Conservation (phyloP, 1,140 invertebrate species). For the Zaprionus tsacasi region DNA sequence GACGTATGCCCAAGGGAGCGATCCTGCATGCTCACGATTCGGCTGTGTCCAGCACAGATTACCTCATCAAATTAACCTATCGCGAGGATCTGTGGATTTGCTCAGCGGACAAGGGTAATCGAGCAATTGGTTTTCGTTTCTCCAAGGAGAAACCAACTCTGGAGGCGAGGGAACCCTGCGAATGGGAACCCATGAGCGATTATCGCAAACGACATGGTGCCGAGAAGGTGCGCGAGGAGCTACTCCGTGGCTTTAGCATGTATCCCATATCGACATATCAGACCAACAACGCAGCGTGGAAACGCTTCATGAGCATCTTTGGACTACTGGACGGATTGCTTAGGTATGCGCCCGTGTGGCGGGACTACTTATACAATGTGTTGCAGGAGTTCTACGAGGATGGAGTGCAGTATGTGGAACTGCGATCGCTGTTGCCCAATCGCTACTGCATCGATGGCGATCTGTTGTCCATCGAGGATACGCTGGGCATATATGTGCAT, state of each 20-base stretch:
- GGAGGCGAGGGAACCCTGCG: conserved; percentile 61
- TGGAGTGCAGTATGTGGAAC: conserved; percentile 92
- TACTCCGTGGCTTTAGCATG: conserved; percentile 59
- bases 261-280: conserved; percentile 84
- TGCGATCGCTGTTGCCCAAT: conserved; percentile 86
- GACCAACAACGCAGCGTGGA: conserved; percentile 88
- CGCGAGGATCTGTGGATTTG: conserved; percentile 68
- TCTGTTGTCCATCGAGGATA: conserved; percentile 84
- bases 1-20: conserved; percentile 89
- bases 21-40: conserved; percentile 90
- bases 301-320: conserved; percentile 88
- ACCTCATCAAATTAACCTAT: conserved; percentile 68
- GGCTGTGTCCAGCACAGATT: conserved; percentile 87
- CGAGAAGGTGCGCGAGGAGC: conserved; percentile 37
- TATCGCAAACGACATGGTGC: conserved; percentile 79
- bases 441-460: conserved; percentile 88
- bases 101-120: conserved; percentile 37
- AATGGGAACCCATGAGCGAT: conserved; percentile 86
- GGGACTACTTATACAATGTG: conserved; percentile 89
- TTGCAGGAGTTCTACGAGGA: conserved; percentile 90
- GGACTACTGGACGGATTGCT: conserved; percentile 86
- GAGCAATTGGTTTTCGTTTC: conserved; percentile 82
- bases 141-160: conserved; percentile 71
- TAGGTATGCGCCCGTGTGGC: conserved; percentile 89
- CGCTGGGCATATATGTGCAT: conserved; percentile 86